Conservation (phyloP, 2,797 vertebrate genomes). For the Ataeniobius toweri region DNA sequence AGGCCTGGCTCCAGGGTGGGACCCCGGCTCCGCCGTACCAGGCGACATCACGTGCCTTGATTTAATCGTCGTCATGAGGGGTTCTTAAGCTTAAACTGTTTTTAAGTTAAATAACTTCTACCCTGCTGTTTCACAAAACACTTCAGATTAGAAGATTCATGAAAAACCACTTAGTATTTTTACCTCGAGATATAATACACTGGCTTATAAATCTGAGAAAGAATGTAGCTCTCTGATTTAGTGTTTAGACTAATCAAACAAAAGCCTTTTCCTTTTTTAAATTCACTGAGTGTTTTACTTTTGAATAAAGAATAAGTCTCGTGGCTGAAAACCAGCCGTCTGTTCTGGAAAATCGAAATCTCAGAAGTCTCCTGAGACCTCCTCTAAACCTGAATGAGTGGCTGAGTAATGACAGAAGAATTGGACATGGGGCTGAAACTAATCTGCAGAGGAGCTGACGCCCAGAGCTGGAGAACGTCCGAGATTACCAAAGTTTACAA, state of each 20-base stretch:
- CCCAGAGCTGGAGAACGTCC: slow-evolving; percentile 37
- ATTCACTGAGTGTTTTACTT: neutral
- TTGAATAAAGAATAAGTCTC: neutral
- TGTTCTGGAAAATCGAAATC: slow-evolving; percentile 40
- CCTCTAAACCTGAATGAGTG: slow-evolving; percentile 24
- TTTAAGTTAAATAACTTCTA: neutral
- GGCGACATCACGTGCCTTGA: too few species aligned
- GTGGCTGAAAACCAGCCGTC: neutral
- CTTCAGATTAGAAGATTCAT: neutral
- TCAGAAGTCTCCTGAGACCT: slow-evolving; percentile 4
- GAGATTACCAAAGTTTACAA: too few species aligned
- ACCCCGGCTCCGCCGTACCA: too few species aligned
- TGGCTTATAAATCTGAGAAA: neutral
- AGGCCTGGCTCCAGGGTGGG: too few species aligned
- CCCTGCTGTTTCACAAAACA: neutral
- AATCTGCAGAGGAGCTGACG: slow-evolving; percentile 53
- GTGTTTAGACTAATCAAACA: neutral
- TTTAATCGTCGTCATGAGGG: too few species aligned
- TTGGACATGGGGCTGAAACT: slow-evolving; percentile 58
- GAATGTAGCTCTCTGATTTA: neutral
- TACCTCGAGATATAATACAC: neutral
- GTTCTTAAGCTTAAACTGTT: neutral
- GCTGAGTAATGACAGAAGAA: slow-evolving; percentile 64
- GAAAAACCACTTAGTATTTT: neutral
- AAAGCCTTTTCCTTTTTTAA: neutral